phyloP scores from a whole-genome alignment of 2,888 invertebrate genomes.

The Galerucella calmariensis region DNA sequence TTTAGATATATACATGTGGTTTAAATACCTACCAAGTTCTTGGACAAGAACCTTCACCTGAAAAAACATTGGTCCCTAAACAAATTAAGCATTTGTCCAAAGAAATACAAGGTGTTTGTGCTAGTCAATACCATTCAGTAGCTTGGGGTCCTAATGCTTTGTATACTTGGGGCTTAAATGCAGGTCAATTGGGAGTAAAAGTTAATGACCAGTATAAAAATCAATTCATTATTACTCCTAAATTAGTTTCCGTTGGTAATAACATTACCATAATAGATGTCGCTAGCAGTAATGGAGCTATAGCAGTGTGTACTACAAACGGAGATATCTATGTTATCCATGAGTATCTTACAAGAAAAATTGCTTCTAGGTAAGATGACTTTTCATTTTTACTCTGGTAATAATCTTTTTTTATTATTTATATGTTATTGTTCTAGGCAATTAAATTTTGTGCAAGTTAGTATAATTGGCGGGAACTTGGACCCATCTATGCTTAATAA shows the following conservation, averaged over 20 bases:
- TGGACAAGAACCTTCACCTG: conserved; percentile 69
- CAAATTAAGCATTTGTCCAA: conserved; percentile 60
- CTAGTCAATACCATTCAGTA: conserved; percentile 79
- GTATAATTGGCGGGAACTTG: conserved; percentile 69
- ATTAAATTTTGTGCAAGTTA: conserved; percentile 62
- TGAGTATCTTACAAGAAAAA: conserved; percentile 76
- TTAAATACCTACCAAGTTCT: conserved; percentile 74
- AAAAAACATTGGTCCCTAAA: conserved; percentile 65
- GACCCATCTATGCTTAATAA: conserved; percentile 63
- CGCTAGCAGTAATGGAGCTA: conserved; percentile 76
- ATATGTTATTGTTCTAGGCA: conserved; percentile 52
- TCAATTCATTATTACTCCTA: conserved; percentile 65
- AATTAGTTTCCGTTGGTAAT: conserved; percentile 57
- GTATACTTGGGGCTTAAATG: conserved; percentile 85
- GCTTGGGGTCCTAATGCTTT: conserved; percentile 72
- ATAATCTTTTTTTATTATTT: not conserved
- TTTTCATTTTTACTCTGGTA: not conserved
- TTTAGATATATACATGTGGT: conserved; percentile 72
- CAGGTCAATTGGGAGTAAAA: conserved; percentile 82
- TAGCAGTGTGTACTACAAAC: conserved; percentile 72
- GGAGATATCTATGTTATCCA: conserved; percentile 79
- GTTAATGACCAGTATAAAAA: conserved; percentile 61
- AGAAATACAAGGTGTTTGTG: conserved; percentile 69
- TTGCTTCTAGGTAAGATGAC: conserved; percentile 69
- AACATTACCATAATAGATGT: conserved; percentile 63